Evolutionary conservation across 2,797 vertebrate species (phyloP), one percentile per base, ranked within the genome.

Genomic region (Takifugu rubripes): DNA sequence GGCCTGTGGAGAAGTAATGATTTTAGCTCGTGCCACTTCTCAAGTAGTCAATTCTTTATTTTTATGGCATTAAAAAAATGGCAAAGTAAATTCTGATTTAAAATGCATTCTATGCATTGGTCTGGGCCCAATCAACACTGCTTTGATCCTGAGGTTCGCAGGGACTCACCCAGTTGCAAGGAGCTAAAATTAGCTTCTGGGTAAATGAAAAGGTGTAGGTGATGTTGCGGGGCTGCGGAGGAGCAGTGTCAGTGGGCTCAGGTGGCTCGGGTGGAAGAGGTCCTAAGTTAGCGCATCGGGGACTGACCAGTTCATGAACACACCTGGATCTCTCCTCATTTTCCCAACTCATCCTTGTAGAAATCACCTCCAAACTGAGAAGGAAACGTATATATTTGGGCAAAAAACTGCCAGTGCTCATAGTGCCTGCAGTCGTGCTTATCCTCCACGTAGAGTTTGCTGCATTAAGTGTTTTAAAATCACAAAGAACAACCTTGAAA

Each of bases 161-260:
- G 46, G 44, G n/a, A 46, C n/a, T 54, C 43, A 49, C 29, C 8
- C 40, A 11, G 3, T 6, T 54, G 62, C 62, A 36, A 52, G 24
- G 42, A 64, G 60, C 25, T 42, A 33, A 69, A 51, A 49, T 54
- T 53, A 53, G 50, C 70, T 53, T 16, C 49, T 50, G 45, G 62
- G 54, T 52, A 68, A 51, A 36, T 5, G 25, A 31, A 15, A 47
- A 43, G 17, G 33, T 17, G 6, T 3, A 6, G 7, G 3, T 12
- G 17, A 14, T 6, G 21, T 2, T 16, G 33, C 9, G 52, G 11
- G 26, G 59, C 59, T 14, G 58, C 48, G 31, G 36, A 42, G 59
- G 59, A 56, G n/a, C 50, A 24, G 57, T n/a, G 40, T 61, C 6
- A 62, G 47, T 52, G 36, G 76, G 58, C 60, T 68, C 74, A 75